Conservation (phyloP, 2,113 vertebrate species). For the Podarcis cretensis region DNA sequence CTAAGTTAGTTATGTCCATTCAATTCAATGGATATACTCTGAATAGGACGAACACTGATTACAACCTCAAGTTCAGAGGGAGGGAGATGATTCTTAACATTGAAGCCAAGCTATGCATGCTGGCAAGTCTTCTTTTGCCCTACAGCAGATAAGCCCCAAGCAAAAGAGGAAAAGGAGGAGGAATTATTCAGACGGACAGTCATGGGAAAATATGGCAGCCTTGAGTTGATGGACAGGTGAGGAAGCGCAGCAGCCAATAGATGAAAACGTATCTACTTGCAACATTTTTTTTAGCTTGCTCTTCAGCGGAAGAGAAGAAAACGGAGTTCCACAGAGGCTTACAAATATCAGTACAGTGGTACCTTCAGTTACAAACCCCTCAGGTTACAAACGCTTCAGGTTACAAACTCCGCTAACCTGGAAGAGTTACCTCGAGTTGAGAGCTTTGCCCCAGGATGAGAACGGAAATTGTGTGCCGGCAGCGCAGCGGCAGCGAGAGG, state of each 20-base stretch:
- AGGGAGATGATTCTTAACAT: not conserved
- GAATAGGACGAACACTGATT: no score
- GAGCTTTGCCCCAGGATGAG: no score
- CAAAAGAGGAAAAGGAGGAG: not conserved
- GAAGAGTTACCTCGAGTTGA: no score
- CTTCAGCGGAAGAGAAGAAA: not conserved
- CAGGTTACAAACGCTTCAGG: no score
- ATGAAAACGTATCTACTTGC: not conserved
- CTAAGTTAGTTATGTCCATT: no score
- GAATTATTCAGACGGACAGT: not conserved
- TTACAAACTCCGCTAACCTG: no score
- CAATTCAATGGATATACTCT: no score
- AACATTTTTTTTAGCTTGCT: not conserved
- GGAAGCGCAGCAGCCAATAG: not conserved
- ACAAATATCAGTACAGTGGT: no score
- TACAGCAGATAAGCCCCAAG: not conserved
- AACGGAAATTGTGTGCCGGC: no score
- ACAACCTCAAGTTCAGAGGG: not conserved
- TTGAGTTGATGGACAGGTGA: not conserved
- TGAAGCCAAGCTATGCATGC: not conserved
- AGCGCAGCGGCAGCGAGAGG: no score
- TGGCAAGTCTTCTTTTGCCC: not conserved
- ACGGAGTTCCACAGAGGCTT: not conserved
- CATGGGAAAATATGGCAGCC: not conserved
- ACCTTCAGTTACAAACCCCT: no score